A percentile compares a stretch with the other conserved stretches of the same genome.
Conservation (phyloP, 64 coral and sea anemone species). For the Catalaphyllia jardinei region DNA sequence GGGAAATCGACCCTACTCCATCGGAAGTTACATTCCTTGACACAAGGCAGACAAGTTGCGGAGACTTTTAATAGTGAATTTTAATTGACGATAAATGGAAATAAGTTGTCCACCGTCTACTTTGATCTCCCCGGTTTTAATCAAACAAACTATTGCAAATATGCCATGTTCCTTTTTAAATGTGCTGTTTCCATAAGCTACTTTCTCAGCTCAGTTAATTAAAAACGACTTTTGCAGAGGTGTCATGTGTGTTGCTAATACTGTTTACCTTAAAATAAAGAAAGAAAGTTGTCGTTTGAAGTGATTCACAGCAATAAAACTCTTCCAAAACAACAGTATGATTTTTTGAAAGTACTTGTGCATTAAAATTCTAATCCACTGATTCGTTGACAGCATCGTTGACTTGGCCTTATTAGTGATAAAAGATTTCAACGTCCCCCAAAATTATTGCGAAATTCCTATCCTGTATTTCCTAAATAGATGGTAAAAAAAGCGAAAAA, state of each 20-base stretch:
- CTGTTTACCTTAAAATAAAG: neutral
- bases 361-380: neutral
- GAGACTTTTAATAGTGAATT: slow-evolving; percentile 19
- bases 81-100: slow-evolving; percentile 28
- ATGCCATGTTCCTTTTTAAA: slow-evolving; percentile 21
- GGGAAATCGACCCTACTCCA: neutral
- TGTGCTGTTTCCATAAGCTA: neutral
- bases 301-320: neutral
- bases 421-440: neutral
- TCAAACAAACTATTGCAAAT: slow-evolving; percentile 14
- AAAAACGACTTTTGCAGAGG: neutral
- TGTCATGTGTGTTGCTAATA: neutral
- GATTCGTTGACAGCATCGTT: slow-evolving; percentile 1
- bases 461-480: no score
- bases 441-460: neutral
- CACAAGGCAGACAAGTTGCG: neutral
- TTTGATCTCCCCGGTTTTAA: slow-evolving; percentile 24
- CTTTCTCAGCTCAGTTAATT: slow-evolving; percentile 24
- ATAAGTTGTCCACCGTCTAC: neutral
- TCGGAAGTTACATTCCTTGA: neutral
- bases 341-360: neutral
- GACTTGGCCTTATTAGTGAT: neutral
- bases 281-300: neutral
- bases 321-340: neutral
- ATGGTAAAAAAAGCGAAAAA: neutral